These are phyloP conservation scores for Apostichopus californicus DNA, from an alignment of 35 echinoderm and acorn worm species.

Conservation along the genomic window DNA sequence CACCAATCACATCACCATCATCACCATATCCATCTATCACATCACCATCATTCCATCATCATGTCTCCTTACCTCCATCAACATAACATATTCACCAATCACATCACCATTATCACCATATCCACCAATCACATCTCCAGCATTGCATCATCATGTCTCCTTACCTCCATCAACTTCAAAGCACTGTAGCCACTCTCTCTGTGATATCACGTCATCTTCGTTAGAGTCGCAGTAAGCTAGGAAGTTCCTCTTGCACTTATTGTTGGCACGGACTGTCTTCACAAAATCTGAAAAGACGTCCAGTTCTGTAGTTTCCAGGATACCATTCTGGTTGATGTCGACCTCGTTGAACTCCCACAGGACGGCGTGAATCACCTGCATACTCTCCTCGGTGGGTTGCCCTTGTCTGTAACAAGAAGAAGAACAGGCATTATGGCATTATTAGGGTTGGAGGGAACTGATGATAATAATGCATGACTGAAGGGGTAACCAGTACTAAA, in stretches of 20 bases:
- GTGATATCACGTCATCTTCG: slow-evolving; percentile 11
- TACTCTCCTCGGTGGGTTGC: slow-evolving; percentile 26
- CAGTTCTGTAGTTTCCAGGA: slow-evolving; percentile 47
- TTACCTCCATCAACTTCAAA: slow-evolving; percentile 62
- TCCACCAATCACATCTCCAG: no score
- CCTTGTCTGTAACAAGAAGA: slow-evolving; percentile 4
- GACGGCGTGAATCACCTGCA: slow-evolving; percentile 42
- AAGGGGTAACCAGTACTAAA: no score
- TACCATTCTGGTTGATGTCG: slow-evolving; percentile 51
- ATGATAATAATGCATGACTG: no score
- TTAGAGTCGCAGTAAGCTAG: slow-evolving; percentile 47
- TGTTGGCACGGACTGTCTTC: slow-evolving; percentile 48
- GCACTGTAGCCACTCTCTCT: slow-evolving; percentile 60
- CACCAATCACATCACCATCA: no score
- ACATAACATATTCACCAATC: no score
- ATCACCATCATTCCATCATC: no score
- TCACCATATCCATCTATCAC: no score
- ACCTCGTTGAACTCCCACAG: slow-evolving; percentile 61
- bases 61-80: no score
- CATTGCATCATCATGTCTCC: not conserved
- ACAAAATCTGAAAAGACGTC: slow-evolving; percentile 31
- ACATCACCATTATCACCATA: no score
- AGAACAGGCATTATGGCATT: not conserved
- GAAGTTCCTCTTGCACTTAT: slow-evolving; percentile 65
- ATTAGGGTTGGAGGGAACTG: not conserved